Conservation (phyloP, 23 tunicate species). For the Phallusia fumigata region DNA sequence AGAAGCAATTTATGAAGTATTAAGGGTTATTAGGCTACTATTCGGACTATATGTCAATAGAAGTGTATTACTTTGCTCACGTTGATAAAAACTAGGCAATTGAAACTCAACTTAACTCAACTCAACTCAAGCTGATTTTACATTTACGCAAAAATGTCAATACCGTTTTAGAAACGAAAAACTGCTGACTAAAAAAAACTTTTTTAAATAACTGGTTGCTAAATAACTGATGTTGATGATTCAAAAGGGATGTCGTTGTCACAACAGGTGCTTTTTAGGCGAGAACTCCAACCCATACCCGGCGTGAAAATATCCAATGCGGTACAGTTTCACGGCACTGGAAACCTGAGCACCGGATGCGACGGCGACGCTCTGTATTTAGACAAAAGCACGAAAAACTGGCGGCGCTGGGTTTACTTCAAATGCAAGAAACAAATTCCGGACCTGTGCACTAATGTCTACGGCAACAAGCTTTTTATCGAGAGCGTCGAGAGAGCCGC, state of each 20-base stretch:
- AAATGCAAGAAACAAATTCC: constrained; percentile 69
- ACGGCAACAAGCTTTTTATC: constrained; percentile 55
- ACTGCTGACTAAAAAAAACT: no score
- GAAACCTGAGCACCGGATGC: constrained; percentile 46
- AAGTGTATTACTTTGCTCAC: no score
- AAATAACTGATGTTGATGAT: no score
- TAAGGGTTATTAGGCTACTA: no score
- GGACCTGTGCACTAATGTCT: constrained; percentile 52
- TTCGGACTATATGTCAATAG: no score
- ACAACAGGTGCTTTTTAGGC: not conserved
- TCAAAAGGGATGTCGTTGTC: not conserved
- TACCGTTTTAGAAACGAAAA: no score
- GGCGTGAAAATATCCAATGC: constrained; percentile 36
- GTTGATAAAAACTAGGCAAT: no score
- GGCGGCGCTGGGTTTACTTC: constrained; percentile 74
- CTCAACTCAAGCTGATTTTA: no score
- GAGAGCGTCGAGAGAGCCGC: constrained; percentile 59
- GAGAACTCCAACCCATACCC: constrained; percentile 35
- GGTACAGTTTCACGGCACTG: constrained; percentile 60
- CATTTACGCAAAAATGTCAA: no score
- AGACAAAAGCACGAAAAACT: constrained; percentile 67
- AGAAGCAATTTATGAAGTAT: no score
- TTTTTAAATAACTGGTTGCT: no score
- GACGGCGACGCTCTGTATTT: constrained; percentile 35
- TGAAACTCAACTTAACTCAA: no score